Conservation (phyloP, 2,888 invertebrate genomes). For the Busseola fusca region DNA sequence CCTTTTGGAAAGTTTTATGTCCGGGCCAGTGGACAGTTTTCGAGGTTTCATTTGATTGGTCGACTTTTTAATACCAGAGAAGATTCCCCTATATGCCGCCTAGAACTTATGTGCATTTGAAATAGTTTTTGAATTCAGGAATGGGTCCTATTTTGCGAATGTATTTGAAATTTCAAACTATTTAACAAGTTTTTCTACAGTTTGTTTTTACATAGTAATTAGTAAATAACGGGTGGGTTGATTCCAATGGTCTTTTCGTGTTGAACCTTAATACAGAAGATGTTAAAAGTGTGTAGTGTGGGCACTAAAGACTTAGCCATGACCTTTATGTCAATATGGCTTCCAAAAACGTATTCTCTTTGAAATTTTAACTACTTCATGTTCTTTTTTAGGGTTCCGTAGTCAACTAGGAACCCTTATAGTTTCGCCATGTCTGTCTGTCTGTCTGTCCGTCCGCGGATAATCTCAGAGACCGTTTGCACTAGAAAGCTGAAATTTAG, state of each 20-base stretch:
- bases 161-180: background rate
- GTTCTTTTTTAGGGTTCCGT: background rate
- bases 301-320: slow-evolving; percentile 8
- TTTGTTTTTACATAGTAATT: background rate
- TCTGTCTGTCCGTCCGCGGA: too few relatives aligned
- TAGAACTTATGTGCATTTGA: slow-evolving; percentile 16
- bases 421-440: too few relatives aligned
- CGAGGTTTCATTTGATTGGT: slow-evolving; percentile 41
- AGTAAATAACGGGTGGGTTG: background rate
- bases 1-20: slow-evolving; percentile 35
- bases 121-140: background rate
- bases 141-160: background rate
- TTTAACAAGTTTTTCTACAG: background rate
- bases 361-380: slow-evolving; percentile 15
- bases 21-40: slow-evolving; percentile 36
- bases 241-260: background rate
- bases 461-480: too few relatives aligned
- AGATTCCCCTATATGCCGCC: slow-evolving; percentile 27
- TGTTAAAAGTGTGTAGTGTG: slow-evolving; percentile 10
- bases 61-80: slow-evolving; percentile 30
- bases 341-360: slow-evolving; percentile 16
- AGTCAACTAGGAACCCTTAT: too few relatives aligned
- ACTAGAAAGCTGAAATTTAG: too few relatives aligned
- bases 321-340: slow-evolving; percentile 29
- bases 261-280: slow-evolving; percentile 8